Evolutionary conservation across 2,888 invertebrate genomes (phyloP).

Genomic region (Drosophila peninsularis): DNA sequence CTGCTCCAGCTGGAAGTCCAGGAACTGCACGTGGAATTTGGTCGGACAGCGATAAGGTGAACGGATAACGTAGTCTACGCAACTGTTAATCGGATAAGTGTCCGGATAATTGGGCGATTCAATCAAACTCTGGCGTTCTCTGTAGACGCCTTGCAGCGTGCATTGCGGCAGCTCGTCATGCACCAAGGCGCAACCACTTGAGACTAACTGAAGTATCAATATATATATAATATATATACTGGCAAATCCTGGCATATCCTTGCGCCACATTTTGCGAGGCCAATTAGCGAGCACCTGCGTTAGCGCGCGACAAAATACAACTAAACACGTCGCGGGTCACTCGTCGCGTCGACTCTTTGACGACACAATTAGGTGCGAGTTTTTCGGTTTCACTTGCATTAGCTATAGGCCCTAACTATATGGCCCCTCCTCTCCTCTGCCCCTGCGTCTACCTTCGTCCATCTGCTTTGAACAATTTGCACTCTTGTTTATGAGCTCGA

Average conservation of each 20-base stretch:
- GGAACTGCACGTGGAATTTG: slow-evolving; percentile 86
- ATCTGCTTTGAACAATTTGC: slow-evolving; percentile 69
- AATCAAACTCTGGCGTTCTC: slow-evolving; percentile 85
- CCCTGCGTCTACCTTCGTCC: background rate
- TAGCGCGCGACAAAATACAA: slow-evolving; percentile 63
- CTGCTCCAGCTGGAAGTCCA: slow-evolving; percentile 86
- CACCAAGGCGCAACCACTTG: slow-evolving; percentile 37
- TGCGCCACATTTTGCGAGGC: slow-evolving; percentile 29
- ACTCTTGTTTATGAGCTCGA: slow-evolving; percentile 63
- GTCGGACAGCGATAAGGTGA: slow-evolving; percentile 85
- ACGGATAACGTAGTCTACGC: slow-evolving; percentile 85
- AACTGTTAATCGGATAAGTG: slow-evolving; percentile 85
- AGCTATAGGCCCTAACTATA: background rate
- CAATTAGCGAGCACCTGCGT: slow-evolving; percentile 27
- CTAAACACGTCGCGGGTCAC: slow-evolving; percentile 60
- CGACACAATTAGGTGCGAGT: slow-evolving; percentile 53
- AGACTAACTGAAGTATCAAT: slow-evolving; percentile 2
- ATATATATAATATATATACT: slow-evolving; percentile 6
- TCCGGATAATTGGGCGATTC: slow-evolving; percentile 86
- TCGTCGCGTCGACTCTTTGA: slow-evolving; percentile 26
- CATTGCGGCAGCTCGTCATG: slow-evolving; percentile 81
- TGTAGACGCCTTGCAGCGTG: slow-evolving; percentile 84
- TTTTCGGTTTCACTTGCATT: slow-evolving; percentile 51
- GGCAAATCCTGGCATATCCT: slow-evolving; percentile 30
- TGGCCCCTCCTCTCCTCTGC: background rate